Conservation (phyloP, 2,797 vertebrate genomes). For the Triplophysa bombifrons region DNA sequence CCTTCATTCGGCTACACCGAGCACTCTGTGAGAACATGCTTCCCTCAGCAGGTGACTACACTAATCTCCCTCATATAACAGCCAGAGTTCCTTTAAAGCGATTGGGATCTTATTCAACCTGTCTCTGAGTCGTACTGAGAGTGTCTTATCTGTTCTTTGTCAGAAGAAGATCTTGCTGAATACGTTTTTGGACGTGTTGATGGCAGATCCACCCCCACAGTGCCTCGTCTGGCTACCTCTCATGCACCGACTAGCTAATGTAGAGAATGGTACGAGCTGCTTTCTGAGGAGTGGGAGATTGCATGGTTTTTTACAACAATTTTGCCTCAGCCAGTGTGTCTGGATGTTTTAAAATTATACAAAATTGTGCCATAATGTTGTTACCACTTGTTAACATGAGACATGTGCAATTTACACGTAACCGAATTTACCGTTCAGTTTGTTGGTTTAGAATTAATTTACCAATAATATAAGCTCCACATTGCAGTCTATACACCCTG, state of each 20-base stretch:
- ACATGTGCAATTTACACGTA: no score
- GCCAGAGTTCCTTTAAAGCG: conserved; percentile 8
- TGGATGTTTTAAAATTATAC: background rate
- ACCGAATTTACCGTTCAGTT: no score
- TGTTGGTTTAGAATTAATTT: no score
- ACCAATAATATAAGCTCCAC: no score
- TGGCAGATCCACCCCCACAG: conserved; percentile 97
- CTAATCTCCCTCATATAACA: conserved; percentile 7
- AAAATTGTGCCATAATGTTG: no score
- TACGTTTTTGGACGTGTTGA: conserved; percentile 93
- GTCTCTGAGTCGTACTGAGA: background rate
- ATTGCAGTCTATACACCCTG: no score
- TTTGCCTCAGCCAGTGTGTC: conserved; percentile 2
- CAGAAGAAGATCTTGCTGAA: conserved; percentile 96
- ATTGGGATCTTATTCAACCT: conserved; percentile 21
- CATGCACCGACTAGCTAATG: conserved; percentile 96
- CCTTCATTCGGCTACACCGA: conserved; percentile 97
- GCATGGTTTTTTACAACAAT: background rate
- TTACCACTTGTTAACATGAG: no score
- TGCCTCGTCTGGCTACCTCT: conserved; percentile 98
- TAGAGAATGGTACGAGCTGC: conserved; percentile 87
- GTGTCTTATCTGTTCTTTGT: conserved; percentile 51
- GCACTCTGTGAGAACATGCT: conserved; percentile 89
- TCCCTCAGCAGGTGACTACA: conserved; percentile 89
- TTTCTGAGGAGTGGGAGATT: background rate